phyloP scores from a whole-genome alignment of 2,113 vertebrate genomes.

The Lophochroa leadbeateri region DNA sequence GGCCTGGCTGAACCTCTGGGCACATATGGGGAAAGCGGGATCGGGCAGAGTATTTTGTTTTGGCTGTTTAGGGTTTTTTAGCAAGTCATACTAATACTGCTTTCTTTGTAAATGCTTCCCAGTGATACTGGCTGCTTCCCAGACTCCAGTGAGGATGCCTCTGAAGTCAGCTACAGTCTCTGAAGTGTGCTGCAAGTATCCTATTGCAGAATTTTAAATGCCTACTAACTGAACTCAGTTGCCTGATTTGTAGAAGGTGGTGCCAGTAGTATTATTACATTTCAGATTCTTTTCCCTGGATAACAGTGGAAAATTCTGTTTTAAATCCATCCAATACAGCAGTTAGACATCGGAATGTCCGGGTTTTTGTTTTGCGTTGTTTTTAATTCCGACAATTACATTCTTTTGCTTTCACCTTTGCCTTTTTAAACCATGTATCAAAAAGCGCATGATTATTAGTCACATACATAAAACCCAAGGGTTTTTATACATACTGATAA shows the following conservation, averaged over 20 bases:
- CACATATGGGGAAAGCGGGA: neutral
- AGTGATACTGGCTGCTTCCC: constrained; percentile 45
- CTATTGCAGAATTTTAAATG: constrained; percentile 68
- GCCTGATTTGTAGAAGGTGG: constrained; percentile 63
- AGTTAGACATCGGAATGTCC: constrained; percentile 30
- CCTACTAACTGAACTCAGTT: constrained; percentile 66
- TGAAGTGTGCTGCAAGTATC: constrained; percentile 66
- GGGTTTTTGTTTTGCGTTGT: neutral
- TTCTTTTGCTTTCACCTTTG: constrained; percentile 16
- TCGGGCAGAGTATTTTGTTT: neutral
- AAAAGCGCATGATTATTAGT: neutral
- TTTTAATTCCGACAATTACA: neutral
- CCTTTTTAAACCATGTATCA: neutral
- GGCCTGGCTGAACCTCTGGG: neutral
- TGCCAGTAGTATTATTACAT: constrained; percentile 78
- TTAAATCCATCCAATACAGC: constrained; percentile 57
- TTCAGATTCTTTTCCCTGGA: constrained; percentile 66
- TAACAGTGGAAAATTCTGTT: constrained; percentile 66
- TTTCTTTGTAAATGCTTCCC: constrained; percentile 51
- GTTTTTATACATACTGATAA: neutral
- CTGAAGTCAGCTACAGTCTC: constrained; percentile 69
- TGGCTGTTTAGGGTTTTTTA: constrained; percentile 22
- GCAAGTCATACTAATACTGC: constrained; percentile 51
- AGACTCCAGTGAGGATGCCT: constrained; percentile 58
- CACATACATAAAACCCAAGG: neutral